Evolutionary conservation across 2,797 vertebrate genomes (phyloP).

Genomic region (Xenentodon cancila): DNA sequence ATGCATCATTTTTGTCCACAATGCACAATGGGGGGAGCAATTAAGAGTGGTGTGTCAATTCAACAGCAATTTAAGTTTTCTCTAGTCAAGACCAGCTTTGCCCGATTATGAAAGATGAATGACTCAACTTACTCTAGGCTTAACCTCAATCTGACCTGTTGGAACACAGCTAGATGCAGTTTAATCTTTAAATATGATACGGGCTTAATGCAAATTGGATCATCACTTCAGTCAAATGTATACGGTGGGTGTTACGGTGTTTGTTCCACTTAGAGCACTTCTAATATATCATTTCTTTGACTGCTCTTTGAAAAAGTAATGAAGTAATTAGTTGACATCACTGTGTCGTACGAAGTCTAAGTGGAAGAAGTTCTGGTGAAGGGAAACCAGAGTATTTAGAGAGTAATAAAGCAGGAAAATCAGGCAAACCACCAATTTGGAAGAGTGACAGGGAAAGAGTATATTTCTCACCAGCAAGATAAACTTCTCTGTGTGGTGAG

Average conservation of each 20-base stretch:
- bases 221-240: slow-evolving; percentile 52
- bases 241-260: slow-evolving; percentile 30
- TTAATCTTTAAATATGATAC: slow-evolving; percentile 73
- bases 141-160: slow-evolving; percentile 59
- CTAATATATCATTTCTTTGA: slow-evolving; percentile 27
- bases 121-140: slow-evolving; percentile 72
- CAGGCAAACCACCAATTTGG: slow-evolving; percentile 51
- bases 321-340: too few relatives aligned
- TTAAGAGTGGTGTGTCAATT: slow-evolving; percentile 12
- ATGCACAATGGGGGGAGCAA: background rate
- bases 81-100: slow-evolving; percentile 49
- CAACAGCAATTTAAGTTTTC: slow-evolving; percentile 20
- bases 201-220: slow-evolving; percentile 63
- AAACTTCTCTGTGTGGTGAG: slow-evolving; percentile 24
- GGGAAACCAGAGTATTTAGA: slow-evolving; percentile 17
- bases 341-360: too few relatives aligned
- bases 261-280: slow-evolving; percentile 5
- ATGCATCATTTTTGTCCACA: slow-evolving; percentile 14
- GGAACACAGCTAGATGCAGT: slow-evolving; percentile 46
- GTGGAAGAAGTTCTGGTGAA: slow-evolving; percentile 4
- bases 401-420: slow-evolving; percentile 38
- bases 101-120: slow-evolving; percentile 71
- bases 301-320: slow-evolving; percentile 20
- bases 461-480: slow-evolving; percentile 34
- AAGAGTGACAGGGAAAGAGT: slow-evolving; percentile 41